Conservation (phyloP, 2,113 vertebrate genomes). For the Amazona vittata region DNA sequence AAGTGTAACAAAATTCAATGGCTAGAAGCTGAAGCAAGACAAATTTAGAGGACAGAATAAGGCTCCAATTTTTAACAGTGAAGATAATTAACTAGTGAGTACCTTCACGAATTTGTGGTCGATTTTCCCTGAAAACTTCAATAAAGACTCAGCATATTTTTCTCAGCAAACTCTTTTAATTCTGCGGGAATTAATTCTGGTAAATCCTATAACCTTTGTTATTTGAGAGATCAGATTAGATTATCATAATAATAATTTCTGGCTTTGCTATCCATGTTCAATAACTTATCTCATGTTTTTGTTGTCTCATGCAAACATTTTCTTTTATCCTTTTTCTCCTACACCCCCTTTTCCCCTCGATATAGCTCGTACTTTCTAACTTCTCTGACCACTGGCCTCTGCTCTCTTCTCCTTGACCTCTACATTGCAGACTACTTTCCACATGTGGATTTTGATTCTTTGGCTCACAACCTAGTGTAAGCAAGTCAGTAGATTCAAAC, state of each 20-base stretch:
- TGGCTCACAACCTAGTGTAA: not conserved
- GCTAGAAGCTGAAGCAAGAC: not conserved
- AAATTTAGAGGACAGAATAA: constrained; percentile 32
- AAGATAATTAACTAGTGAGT: not conserved
- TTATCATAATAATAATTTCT: not conserved
- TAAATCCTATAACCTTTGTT: not conserved
- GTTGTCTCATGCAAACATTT: not conserved
- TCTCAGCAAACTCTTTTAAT: not conserved
- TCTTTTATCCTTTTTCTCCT: not conserved
- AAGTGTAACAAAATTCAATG: constrained; percentile 24
- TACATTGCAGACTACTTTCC: not conserved
- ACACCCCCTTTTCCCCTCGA: not conserved
- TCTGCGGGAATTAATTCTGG: not conserved
- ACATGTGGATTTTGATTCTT: not conserved
- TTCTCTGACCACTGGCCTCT: not conserved
- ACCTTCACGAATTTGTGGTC: not conserved
- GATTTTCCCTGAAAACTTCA: not conserved
- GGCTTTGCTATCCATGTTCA: not conserved
- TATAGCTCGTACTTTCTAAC: not conserved
- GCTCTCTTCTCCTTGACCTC: not conserved
- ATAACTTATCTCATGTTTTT: not conserved
- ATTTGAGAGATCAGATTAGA: not conserved
- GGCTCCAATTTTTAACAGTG: not conserved
- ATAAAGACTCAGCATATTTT: not conserved
- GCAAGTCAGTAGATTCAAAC: not conserved